Evolutionary conservation across 2,888 invertebrate species (phyloP).

Genomic region (Paralinhomoeus sp.): DNA sequence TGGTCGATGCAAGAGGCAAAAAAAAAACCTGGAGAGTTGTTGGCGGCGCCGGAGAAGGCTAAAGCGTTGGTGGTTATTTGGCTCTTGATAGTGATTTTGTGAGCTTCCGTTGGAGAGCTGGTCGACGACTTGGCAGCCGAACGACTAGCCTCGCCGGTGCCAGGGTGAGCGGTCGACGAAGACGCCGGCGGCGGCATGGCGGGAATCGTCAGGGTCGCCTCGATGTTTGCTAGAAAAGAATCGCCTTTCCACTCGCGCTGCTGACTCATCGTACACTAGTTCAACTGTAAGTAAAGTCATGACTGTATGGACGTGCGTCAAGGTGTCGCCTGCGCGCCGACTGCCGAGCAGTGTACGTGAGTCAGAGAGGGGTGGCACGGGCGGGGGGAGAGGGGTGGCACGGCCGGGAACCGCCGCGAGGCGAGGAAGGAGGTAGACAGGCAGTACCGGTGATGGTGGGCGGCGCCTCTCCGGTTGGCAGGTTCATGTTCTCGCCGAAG

Average conservation of each 20-base stretch:
- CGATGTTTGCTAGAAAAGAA: slow-evolving; percentile 7
- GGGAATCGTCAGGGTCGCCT: slow-evolving; percentile 5
- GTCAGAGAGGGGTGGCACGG: too few species aligned
- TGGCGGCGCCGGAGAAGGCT: background rate
- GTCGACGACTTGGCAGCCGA: background rate
- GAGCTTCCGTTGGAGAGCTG: background rate
- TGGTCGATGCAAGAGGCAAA: too few species aligned
- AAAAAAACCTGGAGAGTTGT: slow-evolving; percentile 1
- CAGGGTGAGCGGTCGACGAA: background rate
- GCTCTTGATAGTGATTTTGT: slow-evolving; percentile 4
- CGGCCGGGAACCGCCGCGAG: too few species aligned
- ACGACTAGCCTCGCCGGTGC: too few species aligned
- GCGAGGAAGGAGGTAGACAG: too few species aligned
- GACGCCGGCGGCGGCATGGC: background rate
- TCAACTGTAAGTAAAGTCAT: too few species aligned
- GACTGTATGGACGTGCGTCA: too few species aligned
- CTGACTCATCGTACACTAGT: too few species aligned
- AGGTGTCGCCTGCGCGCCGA: too few species aligned
- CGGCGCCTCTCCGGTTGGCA: background rate
- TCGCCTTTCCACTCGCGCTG: too few species aligned
- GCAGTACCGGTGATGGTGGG: background rate
- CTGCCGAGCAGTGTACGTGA: too few species aligned
- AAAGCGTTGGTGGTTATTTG: slow-evolving; percentile 5
- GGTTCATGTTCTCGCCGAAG: background rate
- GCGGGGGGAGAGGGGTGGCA: too few species aligned